Base-by-base conservation (phyloP, 2,113 vertebrate genomes). In the Plestiodon gilberti region DNA sequence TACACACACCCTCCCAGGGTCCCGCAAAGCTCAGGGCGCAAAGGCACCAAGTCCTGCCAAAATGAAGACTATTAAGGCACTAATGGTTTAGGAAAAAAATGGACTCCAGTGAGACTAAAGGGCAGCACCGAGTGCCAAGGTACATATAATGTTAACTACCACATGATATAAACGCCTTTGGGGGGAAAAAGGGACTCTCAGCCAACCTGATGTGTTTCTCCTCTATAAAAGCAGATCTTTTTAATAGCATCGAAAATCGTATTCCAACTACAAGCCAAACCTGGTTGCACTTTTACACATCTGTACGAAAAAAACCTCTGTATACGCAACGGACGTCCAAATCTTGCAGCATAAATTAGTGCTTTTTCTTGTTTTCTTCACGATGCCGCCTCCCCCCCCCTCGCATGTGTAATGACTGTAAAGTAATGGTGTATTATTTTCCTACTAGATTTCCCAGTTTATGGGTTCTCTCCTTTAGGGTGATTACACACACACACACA, bases 21-120 rank as follows among this genome's bases (percentile, higher is more conserved):
- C 40, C 80, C 40, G n/a, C 15, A 80, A 84, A 82, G 64, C 64
- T 75, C 85, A 85, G 79, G 81, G 87, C 82, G 38, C n/a, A 69
- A 52, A 70, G 14, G 30, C 0, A 0, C 7, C 75, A 78, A 73
- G 88, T 86, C 84, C 65, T 85, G 35, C n/a, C 86, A 88, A 69
- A 22, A 74, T 1, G 4, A 84, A 23, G 38, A 48, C 57, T 35
- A 75, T 48, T 84, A 75, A 48, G 38, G 30, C 57, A 57, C 71
- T 75, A 75, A 84, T 84, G 82, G 81, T 59, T 83, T 92, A 90
- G 64, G 81, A 83, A 87, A 88, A 38, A 70, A 48, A 75, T 4
- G 3, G 80, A 59, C 57, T 85, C 88, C 55, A 82, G 28, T 65
- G 65, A 80, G 62, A 10, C 62, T 74, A 52, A 89, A 48, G 61